Evolutionary conservation across 2,113 vertebrate species (phyloP), one percentile per base, ranked within the genome.

Genomic region (Aythya baeri): DNA sequence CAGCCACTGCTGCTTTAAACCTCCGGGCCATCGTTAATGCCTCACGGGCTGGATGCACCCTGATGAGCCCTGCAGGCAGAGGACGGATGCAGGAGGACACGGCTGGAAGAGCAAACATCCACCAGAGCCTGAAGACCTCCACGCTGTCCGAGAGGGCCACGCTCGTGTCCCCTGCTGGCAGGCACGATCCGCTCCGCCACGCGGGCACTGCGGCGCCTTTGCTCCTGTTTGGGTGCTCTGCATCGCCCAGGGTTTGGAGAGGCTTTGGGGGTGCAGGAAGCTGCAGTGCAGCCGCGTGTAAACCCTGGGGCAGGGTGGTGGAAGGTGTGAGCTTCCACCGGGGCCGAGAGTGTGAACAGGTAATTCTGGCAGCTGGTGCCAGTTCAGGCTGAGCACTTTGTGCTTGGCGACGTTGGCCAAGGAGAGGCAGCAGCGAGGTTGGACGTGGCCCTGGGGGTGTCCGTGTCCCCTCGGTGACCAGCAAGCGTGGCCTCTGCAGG

Each of bases 91-190:
- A 43, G 66, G 67, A 70, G 71, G 26, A 70, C 15, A 65, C 23
- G 57, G 20, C 74, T 77, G 82, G 71, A 86, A 93, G 34, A 83
- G 57, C 49, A 90, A 94, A 50, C 50, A 93, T 88, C 52, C 41
- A 62, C 26, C 65, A 66, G 55, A 84, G 27, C 52, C 65, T 65
- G 68, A 61, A 85, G 29, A 34, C 86, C 76, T 79, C 25, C 0
- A 6, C 26, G 31, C 46, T 91, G 49, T 85, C 54, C 1, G 0
- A 2, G 7, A 14, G 52, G n/a, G 44, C 46, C 49, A 38, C 0
- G 0, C 43, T 54, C 3, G 0, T 20, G 10, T 57, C 34, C 18
- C 26, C 23, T 29, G 13, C 50, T 17, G 0, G 2, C 23, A 44
- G 49, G 34, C 67, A 23, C 8, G 21, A 43, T 89, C 31, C 41